A percentile compares a stretch with the other conserved stretches of the same genome.
Evolutionary conservation across 1,140 invertebrate genomes (phyloP).

Genomic region (Heterodera carotae): DNA sequence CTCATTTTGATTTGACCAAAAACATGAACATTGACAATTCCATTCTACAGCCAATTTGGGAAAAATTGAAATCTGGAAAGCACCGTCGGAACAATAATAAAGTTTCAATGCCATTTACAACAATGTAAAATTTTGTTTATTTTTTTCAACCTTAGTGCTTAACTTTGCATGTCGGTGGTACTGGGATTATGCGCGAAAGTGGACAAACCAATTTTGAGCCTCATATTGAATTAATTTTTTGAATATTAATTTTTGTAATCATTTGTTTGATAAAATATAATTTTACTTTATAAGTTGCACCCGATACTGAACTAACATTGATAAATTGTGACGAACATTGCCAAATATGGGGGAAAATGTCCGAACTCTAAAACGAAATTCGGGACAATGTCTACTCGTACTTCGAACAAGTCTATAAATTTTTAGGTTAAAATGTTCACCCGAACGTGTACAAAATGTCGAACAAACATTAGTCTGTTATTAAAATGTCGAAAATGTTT

Average conservation of each 20-base stretch:
- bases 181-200: background rate
- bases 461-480: no score
- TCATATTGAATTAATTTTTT: background rate
- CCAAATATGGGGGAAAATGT: no score
- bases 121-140: background rate
- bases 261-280: background rate
- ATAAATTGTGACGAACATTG: no score
- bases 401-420: no score
- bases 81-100: background rate
- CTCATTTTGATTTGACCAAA: conserved; percentile 19
- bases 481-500: no score
- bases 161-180: background rate
- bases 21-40: conserved; percentile 29
- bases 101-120: background rate
- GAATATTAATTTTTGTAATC: background rate
- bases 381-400: no score
- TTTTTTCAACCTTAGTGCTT: background rate
- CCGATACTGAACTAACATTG: no score
- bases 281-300: background rate
- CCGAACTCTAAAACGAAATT: no score
- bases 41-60: background rate
- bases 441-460: no score
- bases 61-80: background rate
- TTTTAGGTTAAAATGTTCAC: no score
- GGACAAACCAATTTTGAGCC: background rate